phyloP scores from a whole-genome alignment of 1,140 invertebrate genomes.

The Ostrea denselamellosa region DNA sequence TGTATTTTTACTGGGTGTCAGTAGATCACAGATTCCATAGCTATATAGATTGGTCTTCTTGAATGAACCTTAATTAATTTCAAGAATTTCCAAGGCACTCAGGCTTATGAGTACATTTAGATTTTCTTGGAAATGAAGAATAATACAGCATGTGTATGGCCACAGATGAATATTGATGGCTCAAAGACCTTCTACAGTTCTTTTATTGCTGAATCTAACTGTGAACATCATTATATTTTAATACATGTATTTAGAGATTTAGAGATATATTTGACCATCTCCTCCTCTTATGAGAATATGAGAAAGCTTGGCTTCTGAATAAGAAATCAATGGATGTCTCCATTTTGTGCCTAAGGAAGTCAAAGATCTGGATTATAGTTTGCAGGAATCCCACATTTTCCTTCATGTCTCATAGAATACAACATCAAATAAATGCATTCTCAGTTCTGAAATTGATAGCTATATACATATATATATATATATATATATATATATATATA shows the following conservation, averaged over 20 bases:
- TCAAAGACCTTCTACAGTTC: neutral
- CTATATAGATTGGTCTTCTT: neutral
- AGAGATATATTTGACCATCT: neutral
- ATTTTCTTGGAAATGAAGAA: neutral
- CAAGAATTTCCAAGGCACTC: neutral
- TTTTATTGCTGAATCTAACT: neutral
- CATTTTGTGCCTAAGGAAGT: neutral
- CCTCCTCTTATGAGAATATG: neutral
- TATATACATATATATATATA: too few relatives aligned
- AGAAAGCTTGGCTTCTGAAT: neutral
- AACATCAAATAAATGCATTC: too few relatives aligned
- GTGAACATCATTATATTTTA: neutral
- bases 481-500: too few relatives aligned
- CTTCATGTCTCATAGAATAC: too few relatives aligned
- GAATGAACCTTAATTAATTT: neutral
- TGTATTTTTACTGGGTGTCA: too few relatives aligned
- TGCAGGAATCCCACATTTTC: too few relatives aligned
- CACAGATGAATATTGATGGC: neutral
- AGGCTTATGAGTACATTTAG: neutral
- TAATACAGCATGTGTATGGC: neutral
- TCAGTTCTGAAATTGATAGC: too few relatives aligned
- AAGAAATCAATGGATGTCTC: conserved; percentile 16
- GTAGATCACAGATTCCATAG: neutral
- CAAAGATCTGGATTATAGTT: neutral
- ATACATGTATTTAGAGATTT: neutral